These are phyloP conservation scores for Clepsis dumicolana DNA, from an alignment of 2,888 invertebrate genomes.

Conservation along the genomic window DNA sequence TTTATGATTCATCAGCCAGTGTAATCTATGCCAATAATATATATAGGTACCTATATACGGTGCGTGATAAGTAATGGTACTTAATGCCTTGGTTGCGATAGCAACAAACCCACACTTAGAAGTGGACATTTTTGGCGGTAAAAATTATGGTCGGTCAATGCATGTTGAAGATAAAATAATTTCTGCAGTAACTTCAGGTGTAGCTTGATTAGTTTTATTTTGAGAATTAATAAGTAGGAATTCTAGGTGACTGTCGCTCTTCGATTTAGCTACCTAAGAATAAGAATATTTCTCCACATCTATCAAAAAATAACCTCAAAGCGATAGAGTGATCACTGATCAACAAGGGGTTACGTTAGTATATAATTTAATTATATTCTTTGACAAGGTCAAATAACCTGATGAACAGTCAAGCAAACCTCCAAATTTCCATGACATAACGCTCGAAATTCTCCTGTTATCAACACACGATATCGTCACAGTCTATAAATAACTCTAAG, in stretches of 20 bases:
- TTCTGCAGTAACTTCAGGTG: too few species aligned
- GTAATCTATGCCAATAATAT: neutral
- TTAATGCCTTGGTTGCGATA: neutral
- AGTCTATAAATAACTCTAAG: constrained; percentile 25
- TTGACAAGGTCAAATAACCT: neutral
- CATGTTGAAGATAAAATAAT: neutral
- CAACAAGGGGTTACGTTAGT: too few species aligned
- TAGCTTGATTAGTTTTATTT: too few species aligned
- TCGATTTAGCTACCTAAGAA: too few species aligned
- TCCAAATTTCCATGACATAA: constrained; percentile 32
- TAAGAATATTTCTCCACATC: too few species aligned
- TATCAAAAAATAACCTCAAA: neutral
- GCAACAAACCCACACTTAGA: neutral
- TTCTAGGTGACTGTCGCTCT: too few species aligned
- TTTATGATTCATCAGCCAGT: constrained; percentile 1
- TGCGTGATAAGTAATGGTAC: too few species aligned
- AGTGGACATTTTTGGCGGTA: neutral
- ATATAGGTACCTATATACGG: too few species aligned
- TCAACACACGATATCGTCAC: constrained; percentile 33
- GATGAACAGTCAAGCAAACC: constrained; percentile 2
- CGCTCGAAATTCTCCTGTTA: constrained; percentile 5
- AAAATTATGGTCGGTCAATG: neutral
- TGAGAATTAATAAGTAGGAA: neutral
- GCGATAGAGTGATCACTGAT: neutral
- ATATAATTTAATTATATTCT: neutral